phyloP scores from a whole-genome alignment of 2,113 vertebrate genomes.

The Megaleporinus macrocephalus region DNA sequence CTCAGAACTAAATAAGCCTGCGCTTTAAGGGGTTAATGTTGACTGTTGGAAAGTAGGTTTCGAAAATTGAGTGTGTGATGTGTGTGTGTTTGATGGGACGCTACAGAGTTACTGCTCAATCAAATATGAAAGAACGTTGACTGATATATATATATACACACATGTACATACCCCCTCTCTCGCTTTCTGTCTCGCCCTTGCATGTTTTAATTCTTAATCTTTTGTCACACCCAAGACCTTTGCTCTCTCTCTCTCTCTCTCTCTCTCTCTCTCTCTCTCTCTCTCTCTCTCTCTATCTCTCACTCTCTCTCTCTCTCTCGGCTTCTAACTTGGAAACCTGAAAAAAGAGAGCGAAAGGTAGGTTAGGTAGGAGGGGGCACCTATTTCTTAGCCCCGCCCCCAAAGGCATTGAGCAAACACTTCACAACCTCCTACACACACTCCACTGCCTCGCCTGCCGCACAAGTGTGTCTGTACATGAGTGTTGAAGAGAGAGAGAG shows the following conservation, averaged over 20 bases:
- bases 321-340: too few species aligned
- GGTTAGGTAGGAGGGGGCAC: conserved; percentile 30
- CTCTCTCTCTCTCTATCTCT: conserved; percentile 7
- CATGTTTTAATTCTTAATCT: conserved; percentile 15
- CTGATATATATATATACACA: conserved; percentile 20
- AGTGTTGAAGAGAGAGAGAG: conserved; percentile 18
- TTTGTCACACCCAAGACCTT: conserved; percentile 45
- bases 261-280: conserved; percentile 24
- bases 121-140: conserved; percentile 26
- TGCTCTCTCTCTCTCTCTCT: conserved; percentile 30
- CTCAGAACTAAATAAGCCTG: too few species aligned
- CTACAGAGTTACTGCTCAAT: neutral
- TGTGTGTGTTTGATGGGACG: neutral
- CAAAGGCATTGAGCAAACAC: conserved; percentile 54
- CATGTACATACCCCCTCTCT: conserved; percentile 39
- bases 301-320: neutral
- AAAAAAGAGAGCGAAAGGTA: conserved; percentile 16
- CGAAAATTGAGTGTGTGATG: neutral
- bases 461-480: conserved; percentile 26
- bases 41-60: neutral
- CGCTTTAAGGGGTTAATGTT: too few species aligned
- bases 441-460: conserved; percentile 25
- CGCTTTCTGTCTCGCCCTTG: neutral
- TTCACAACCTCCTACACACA: conserved; percentile 45
- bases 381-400: conserved; percentile 51